These are phyloP conservation scores for Leptinotarsa peninsularis DNA, from an alignment of 2,888 invertebrate genomes.

Conservation along the genomic window DNA sequence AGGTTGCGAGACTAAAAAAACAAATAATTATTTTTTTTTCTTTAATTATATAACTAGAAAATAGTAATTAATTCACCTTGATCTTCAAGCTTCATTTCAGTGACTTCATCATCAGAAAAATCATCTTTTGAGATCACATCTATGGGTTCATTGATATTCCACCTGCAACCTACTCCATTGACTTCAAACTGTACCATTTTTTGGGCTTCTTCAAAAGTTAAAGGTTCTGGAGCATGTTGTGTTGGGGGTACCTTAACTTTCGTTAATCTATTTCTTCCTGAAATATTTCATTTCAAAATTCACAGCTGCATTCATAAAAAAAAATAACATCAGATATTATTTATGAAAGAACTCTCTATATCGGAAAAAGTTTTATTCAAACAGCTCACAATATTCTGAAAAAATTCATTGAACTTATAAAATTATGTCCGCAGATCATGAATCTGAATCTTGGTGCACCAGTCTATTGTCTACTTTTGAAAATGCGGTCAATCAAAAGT, in stretches of 20 bases:
- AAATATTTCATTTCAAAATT: constrained; percentile 9
- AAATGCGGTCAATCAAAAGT: too few relatives aligned
- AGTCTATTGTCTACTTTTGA: too few relatives aligned
- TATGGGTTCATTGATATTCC: constrained; percentile 73
- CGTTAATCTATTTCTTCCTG: constrained; percentile 50
- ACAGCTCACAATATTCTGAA: too few relatives aligned
- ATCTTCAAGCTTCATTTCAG: constrained; percentile 67
- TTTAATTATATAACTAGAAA: background rate
- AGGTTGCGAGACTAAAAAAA: constrained; percentile 21
- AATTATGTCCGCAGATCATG: too few relatives aligned
- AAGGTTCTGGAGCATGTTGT: constrained; percentile 74
- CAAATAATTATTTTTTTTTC: too few relatives aligned
- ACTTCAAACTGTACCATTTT: constrained; percentile 88
- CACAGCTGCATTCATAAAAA: too few relatives aligned
- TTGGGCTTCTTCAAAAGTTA: constrained; percentile 87
- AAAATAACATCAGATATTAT: too few relatives aligned
- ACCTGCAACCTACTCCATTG: constrained; percentile 72
- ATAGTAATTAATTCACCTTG: constrained; percentile 18
- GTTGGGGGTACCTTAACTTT: constrained; percentile 60
- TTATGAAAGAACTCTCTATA: too few relatives aligned
- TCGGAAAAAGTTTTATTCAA: too few relatives aligned
- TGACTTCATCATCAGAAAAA: constrained; percentile 66
- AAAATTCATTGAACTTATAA: too few relatives aligned
- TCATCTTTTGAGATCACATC: constrained; percentile 79
- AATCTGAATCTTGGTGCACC: too few relatives aligned